These are phyloP conservation scores for Adelosebastes latens DNA, from an alignment of 2,797 vertebrate species.

Conservation along the genomic window DNA sequence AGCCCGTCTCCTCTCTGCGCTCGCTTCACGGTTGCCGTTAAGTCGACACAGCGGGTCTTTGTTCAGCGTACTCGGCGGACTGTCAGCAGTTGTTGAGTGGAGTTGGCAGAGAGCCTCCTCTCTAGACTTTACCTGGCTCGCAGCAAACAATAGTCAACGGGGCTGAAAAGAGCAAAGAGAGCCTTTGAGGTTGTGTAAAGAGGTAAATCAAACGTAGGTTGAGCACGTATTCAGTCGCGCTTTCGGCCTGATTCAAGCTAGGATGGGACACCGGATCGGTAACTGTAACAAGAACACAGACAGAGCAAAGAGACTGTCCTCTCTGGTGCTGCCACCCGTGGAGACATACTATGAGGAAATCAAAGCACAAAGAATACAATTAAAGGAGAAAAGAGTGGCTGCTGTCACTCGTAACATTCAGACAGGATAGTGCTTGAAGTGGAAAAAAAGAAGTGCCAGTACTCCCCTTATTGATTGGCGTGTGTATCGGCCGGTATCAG, in stretches of 20 bases:
- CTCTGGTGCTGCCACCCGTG: neutral
- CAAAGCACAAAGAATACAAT: neutral
- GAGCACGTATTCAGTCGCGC: neutral
- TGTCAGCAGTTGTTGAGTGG: constrained; percentile 32
- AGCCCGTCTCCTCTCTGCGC: neutral
- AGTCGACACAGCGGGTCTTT: constrained; percentile 46
- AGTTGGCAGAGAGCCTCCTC: constrained; percentile 42
- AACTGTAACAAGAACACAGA: neutral
- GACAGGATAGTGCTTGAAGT: too few species aligned
- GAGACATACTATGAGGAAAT: neutral
- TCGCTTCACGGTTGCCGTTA: constrained; percentile 25
- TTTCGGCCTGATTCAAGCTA: neutral
- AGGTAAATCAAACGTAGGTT: constrained; percentile 24
- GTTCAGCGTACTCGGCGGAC: constrained; percentile 23
- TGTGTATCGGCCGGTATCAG: too few species aligned
- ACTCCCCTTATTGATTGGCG: too few species aligned
- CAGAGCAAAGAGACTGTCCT: neutral
- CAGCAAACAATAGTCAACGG: constrained; percentile 14
- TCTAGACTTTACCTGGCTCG: constrained; percentile 31
- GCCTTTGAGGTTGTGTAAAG: constrained; percentile 16
- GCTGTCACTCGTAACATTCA: neutral
- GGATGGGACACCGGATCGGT: neutral
- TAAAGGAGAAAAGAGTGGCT: neutral
- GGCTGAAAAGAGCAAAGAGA: neutral
- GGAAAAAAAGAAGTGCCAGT: too few species aligned